A percentile compares a stretch with the other conserved stretches of the same genome.
These are phyloP conservation scores for Tupaia tana DNA, from an alignment of 2,113 vertebrate genomes.

Conservation along the genomic window DNA sequence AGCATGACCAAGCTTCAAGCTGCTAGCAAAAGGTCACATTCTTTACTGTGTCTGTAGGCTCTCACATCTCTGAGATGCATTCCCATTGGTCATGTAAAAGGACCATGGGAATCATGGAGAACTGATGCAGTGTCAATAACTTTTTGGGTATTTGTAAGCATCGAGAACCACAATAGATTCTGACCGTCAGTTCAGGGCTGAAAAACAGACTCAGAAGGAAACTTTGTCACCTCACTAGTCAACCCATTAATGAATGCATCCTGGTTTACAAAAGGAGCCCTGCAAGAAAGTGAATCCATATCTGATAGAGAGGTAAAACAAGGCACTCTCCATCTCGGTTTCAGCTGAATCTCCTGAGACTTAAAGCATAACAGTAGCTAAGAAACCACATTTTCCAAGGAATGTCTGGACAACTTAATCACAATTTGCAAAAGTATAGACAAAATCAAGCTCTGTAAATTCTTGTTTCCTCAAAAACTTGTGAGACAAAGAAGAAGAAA, in stretches of 20 bases:
- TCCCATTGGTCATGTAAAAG: background rate
- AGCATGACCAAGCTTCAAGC: background rate
- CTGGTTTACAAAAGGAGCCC: background rate
- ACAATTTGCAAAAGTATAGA: background rate
- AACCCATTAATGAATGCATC: background rate
- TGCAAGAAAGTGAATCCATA: background rate
- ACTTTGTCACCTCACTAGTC: background rate
- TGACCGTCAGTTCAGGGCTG: background rate
- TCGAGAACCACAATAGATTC: background rate
- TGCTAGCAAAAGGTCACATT: background rate
- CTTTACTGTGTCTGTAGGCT: background rate
- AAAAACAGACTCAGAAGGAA: constrained; percentile 8
- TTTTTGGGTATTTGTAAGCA: background rate
- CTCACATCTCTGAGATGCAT: background rate
- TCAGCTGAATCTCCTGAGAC: background rate
- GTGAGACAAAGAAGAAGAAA: background rate
- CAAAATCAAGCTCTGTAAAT: constrained; percentile 4
- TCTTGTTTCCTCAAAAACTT: background rate
- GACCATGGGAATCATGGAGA: background rate
- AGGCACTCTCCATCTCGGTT: background rate
- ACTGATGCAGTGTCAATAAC: background rate
- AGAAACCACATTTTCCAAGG: background rate
- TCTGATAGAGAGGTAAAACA: background rate
- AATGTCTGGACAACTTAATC: background rate
- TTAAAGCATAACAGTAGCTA: background rate